phyloP scores from a whole-genome alignment of 2,113 vertebrate genomes.

The Leptosomus discolor region DNA sequence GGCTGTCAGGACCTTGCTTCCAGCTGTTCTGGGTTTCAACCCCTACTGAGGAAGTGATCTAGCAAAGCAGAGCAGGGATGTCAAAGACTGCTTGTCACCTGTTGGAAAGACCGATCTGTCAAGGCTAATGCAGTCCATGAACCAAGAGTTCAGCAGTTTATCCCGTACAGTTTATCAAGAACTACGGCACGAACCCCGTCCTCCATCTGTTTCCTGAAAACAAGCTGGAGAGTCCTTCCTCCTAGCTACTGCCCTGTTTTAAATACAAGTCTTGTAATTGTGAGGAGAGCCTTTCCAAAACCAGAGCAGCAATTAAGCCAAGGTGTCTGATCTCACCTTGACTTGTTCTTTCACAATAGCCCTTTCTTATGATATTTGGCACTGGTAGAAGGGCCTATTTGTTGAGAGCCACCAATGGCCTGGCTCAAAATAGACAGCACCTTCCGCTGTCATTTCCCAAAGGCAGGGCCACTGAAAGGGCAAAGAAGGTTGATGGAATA shows the following conservation, averaged over 20 bases:
- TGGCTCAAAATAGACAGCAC: neutral
- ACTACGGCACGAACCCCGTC: neutral
- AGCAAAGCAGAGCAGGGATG: neutral
- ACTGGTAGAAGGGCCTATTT: neutral
- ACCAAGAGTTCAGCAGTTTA: neutral
- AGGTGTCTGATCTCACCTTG: neutral
- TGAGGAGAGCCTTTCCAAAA: neutral
- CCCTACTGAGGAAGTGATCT: neutral
- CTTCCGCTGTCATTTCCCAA: neutral
- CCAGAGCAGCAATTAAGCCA: neutral
- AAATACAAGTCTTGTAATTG: neutral
- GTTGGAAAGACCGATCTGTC: neutral
- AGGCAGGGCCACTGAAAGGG: neutral
- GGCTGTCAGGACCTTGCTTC: neutral
- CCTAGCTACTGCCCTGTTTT: neutral
- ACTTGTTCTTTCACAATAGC: neutral
- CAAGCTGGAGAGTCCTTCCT: neutral
- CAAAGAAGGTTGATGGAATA: neutral
- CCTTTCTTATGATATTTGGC: neutral
- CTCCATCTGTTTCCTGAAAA: conserved; percentile 44
- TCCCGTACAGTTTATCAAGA: neutral
- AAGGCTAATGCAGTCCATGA: neutral
- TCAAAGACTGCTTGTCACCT: neutral
- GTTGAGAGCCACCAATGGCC: neutral
- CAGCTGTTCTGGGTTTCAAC: neutral